Evolutionary conservation across 2,888 invertebrate genomes (phyloP).

Genomic region (Xestia rhomboidea): DNA sequence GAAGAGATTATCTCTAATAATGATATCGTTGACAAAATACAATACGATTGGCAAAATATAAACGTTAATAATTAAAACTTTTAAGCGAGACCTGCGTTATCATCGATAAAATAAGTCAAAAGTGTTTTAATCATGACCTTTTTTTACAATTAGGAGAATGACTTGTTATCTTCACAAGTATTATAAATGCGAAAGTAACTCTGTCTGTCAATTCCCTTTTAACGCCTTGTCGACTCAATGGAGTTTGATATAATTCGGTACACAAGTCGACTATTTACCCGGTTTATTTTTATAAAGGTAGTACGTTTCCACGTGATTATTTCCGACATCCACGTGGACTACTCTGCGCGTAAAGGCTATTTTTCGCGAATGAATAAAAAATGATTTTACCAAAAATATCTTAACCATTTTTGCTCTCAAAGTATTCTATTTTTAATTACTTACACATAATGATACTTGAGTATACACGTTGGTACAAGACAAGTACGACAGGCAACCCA

Average conservation of each 20-base stretch:
- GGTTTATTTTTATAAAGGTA: not conserved
- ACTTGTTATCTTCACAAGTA: too few relatives aligned
- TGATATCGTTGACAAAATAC: conserved; percentile 1
- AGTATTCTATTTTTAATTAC: not conserved
- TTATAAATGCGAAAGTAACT: not conserved
- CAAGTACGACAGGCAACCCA: conserved; percentile 16
- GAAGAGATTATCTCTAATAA: not conserved
- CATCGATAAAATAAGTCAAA: not conserved
- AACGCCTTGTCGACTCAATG: not conserved
- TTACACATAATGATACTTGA: conserved; percentile 7
- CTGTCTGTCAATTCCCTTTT: not conserved
- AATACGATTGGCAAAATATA: not conserved
- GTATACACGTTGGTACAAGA: conserved; percentile 5
- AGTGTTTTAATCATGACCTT: conserved; percentile 2
- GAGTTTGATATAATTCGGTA: not conserved
- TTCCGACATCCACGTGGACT: not conserved
- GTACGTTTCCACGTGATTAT: not conserved
- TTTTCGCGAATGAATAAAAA: not conserved
- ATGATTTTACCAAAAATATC: not conserved
- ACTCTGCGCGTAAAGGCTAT: not conserved
- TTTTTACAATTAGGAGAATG: not conserved
- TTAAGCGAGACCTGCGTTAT: conserved; percentile 19
- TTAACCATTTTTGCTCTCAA: not conserved
- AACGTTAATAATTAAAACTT: conserved; percentile 22
- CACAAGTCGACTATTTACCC: not conserved